Base-by-base conservation (phyloP, 2,113 vertebrate species). In the Anoplopoma fimbria region DNA sequence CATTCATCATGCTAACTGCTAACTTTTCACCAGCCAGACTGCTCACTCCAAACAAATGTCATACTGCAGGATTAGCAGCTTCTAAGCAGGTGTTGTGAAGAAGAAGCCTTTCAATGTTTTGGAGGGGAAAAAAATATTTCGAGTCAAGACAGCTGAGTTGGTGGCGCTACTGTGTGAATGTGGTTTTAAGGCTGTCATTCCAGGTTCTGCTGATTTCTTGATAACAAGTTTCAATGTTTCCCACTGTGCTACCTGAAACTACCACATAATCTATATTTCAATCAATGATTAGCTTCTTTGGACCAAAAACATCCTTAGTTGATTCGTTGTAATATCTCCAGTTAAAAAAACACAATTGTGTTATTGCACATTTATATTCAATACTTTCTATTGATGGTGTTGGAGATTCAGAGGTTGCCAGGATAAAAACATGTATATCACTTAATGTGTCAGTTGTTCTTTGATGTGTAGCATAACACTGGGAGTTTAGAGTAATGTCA, bases 11-110 rank as follows among this genome's bases (percentile, higher is more conserved):
- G 13, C 14, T 12, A 34, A 62, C 33, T 40, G 55, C 2, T 6
- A 72, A 71, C 42, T 23, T 75, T 67, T 77, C n/a, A 75, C 1
- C 36, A 38, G 60, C 23, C 12, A 53, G 33, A 17, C 60, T 63
- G 58, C 33, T 40, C 14, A 36, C 19, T 47, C 53, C 19, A 45
- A 38, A 71, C 34, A 12, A 80, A 65, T 79, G 17, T 69, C 60
- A 77, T 29, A 1, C 3, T 0, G 9, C 4, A 40, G 75, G 47
- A 75, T 78, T 34, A 64, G 34, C 34, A 75, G 31, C 9, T 36
- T 69, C n/a, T 72, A 64, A 62, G 58, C 25, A 8, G 0, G 33
- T 12, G 14, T 34, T 62, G 51, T n/a, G 9, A 78, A 25, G 45
- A 27, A 25, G 17, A 42, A 33, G 49, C 45, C 4, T 68, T 47